Percentiles rank a stretch among this genome's conserved stretches.
Conservation (phyloP, 2,113 vertebrate species). For the Fulmarus glacialis region DNA sequence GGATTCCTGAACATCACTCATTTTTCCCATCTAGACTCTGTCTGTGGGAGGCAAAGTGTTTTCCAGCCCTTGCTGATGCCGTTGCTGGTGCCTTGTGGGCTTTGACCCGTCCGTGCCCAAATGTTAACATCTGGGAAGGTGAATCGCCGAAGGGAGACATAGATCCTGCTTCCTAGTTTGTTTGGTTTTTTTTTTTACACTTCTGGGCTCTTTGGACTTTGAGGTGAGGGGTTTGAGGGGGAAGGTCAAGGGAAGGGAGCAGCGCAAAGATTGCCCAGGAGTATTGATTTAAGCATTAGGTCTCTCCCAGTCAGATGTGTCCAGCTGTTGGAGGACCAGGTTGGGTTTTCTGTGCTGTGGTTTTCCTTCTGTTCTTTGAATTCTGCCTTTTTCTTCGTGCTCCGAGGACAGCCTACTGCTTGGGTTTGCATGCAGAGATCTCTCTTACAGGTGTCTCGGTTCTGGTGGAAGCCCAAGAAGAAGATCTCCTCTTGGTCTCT, state of each 20-base stretch:
- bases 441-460: not conserved
- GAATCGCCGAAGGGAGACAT: rapidly evolving
- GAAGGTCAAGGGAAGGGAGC: not conserved
- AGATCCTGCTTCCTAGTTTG: not conserved
- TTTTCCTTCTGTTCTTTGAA: not conserved
- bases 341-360: not conserved
- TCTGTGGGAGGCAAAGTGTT: not conserved
- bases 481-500: not conserved
- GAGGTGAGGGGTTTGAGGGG: rapidly evolving
- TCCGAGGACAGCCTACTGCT: not conserved
- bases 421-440: not conserved
- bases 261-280: not conserved
- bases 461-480: not conserved
- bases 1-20: not conserved
- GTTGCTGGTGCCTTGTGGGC: not conserved
- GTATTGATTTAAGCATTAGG: rapidly evolving
- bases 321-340: not conserved
- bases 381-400: not conserved
- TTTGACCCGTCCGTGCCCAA: not conserved
- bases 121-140: not conserved
- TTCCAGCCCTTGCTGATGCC: not conserved
- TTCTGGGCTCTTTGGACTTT: not conserved
- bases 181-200: not conserved
- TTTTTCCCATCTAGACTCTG: not conserved
- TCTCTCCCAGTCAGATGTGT: not conserved